Evolutionary conservation across 1,140 invertebrate species (phyloP).

Genomic region (Magallana gigas): DNA sequence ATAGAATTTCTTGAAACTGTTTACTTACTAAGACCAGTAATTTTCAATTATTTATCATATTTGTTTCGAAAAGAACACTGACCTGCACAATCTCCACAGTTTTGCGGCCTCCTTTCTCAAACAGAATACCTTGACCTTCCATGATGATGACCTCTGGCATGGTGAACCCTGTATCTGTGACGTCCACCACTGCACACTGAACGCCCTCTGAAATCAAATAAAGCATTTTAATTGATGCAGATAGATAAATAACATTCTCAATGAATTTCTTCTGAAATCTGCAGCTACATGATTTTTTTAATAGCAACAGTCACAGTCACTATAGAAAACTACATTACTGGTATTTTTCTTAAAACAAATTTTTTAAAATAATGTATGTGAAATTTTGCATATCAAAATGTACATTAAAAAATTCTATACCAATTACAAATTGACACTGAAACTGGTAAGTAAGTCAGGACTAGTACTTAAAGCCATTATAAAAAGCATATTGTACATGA

Average conservation of each 20-base stretch:
- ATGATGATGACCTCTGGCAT: constrained; percentile 71
- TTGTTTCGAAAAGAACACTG: too few relatives aligned
- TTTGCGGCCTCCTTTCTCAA: constrained; percentile 5
- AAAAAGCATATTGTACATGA: neutral
- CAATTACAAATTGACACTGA: too few relatives aligned
- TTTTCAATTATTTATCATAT: too few relatives aligned
- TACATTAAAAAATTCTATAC: neutral
- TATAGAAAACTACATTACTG: too few relatives aligned
- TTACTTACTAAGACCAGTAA: too few relatives aligned
- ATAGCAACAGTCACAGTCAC: too few relatives aligned
- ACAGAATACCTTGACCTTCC: constrained; percentile 72
- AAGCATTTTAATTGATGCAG: neutral
- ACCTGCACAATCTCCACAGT: neutral
- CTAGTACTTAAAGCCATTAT: too few relatives aligned
- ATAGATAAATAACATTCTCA: too few relatives aligned
- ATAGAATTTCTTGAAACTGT: too few relatives aligned
- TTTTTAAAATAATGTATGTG: neutral
- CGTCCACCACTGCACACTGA: constrained; percentile 68
- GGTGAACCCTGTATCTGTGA: constrained; percentile 73
- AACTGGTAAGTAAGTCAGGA: too few relatives aligned
- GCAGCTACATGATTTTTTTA: too few relatives aligned
- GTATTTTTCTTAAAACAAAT: neutral
- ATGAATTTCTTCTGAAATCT: too few relatives aligned
- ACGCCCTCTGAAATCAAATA: constrained; percentile 65
- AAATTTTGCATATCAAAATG: neutral